Evolutionary conservation across 1,140 invertebrate genomes (phyloP).

Genomic region (Bombus vancouverensis): DNA sequence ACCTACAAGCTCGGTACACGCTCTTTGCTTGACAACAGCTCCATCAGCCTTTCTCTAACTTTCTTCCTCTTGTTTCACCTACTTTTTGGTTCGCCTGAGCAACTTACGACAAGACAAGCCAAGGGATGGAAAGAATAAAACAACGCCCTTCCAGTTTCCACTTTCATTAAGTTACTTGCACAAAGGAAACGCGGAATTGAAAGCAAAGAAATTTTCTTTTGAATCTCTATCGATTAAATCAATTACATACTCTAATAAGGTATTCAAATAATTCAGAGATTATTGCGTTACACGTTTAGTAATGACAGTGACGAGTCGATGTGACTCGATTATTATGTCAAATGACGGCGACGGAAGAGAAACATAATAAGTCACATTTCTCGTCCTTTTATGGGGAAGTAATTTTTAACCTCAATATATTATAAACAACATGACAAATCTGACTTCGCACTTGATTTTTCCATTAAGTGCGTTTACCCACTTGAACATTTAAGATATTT

Average conservation of each 20-base stretch:
- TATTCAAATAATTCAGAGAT: neutral
- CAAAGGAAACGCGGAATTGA: neutral
- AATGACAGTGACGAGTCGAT: neutral
- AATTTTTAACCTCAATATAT: neutral
- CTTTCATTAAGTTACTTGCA: neutral
- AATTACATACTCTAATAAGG: neutral
- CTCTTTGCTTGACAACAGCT: constrained; percentile 14
- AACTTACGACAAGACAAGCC: constrained; percentile 23
- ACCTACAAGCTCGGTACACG: neutral
- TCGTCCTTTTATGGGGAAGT: neutral
- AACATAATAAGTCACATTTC: neutral
- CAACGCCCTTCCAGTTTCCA: neutral
- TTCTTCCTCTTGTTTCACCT: constrained; percentile 44
- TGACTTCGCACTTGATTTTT: no score
- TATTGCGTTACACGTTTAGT: neutral
- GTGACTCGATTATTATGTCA: neutral
- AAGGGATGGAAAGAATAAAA: constrained; percentile 9
- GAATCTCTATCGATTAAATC: neutral
- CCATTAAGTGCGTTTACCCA: no score
- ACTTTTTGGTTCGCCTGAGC: neutral
- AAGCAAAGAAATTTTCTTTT: neutral
- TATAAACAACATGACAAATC: no score
- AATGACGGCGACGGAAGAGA: neutral
- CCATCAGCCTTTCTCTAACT: constrained; percentile 29
- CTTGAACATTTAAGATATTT: no score